phyloP scores from a whole-genome alignment of 2,888 invertebrate species.

The Morinoia aosen region DNA sequence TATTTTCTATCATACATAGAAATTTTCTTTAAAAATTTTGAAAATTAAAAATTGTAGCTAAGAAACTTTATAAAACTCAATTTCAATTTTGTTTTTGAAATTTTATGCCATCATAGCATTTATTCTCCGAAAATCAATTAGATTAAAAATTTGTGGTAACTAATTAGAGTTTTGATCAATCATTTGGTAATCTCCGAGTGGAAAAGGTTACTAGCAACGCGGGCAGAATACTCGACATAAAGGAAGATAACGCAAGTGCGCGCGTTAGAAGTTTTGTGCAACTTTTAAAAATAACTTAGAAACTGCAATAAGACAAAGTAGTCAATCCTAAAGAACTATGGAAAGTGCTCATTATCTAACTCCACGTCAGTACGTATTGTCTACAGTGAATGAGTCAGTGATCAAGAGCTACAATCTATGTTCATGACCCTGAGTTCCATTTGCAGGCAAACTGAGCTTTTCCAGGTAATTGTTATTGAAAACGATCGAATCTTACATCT shows the following conservation, averaged over 20 bases:
- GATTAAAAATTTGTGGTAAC: neutral
- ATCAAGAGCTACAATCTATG: neutral
- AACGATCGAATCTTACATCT: no score
- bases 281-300: no score
- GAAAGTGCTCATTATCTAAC: no score
- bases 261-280: no score
- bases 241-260: no score
- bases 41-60: neutral
- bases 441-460: neutral
- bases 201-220: neutral
- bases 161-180: neutral
- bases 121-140: neutral
- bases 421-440: neutral
- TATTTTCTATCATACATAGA: neutral
- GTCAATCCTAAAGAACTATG: no score
- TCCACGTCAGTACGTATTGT: no score
- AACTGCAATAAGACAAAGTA: no score
- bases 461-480: no score
- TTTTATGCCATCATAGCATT: neutral
- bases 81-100: neutral
- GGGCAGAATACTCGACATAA: neutral
- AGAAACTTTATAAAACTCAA: neutral
- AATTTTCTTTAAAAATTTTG: neutral
- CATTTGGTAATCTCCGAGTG: neutral
- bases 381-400: no score